phyloP scores from a whole-genome alignment of 2,888 invertebrate genomes.

The Eulithis prunata region DNA sequence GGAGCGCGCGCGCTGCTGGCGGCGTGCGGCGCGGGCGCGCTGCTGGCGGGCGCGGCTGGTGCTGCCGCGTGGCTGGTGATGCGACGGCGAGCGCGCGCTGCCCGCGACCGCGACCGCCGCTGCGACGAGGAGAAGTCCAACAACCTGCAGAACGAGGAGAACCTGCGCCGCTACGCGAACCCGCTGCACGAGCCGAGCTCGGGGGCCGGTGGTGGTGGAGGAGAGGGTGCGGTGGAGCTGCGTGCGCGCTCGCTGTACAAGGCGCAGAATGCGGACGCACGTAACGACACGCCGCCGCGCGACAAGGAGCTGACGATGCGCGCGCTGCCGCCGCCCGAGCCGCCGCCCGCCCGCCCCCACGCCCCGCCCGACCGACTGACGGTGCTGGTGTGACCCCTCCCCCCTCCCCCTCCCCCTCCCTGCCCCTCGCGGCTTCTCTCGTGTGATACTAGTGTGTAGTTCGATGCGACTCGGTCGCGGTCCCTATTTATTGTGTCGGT shows the following conservation, averaged over 20 bases:
- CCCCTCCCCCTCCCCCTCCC: background rate
- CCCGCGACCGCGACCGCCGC: constrained; percentile 85
- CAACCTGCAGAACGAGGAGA: constrained; percentile 96
- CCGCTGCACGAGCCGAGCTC: constrained; percentile 85
- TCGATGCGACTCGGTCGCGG: constrained; percentile 34
- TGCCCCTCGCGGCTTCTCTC: constrained; percentile 14
- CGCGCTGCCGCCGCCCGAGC: constrained; percentile 79
- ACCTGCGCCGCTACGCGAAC: constrained; percentile 92
- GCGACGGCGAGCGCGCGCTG: constrained; percentile 65
- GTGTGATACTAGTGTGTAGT: constrained; percentile 59
- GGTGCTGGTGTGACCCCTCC: constrained; percentile 71
- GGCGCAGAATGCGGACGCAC: constrained; percentile 92
- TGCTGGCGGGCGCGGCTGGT: constrained; percentile 43
- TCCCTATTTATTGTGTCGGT: constrained; percentile 67
- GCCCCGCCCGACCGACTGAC: constrained; percentile 74
- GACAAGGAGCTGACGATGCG: constrained; percentile 92
- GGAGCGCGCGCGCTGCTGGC: constrained; percentile 48
- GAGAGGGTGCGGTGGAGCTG: constrained; percentile 74
- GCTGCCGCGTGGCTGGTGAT: constrained; percentile 52
- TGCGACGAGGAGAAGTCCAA: constrained; percentile 95
- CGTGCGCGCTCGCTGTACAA: constrained; percentile 90
- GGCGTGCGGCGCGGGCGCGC: constrained; percentile 50
- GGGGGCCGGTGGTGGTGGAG: constrained; percentile 76
- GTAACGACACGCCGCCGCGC: constrained; percentile 91
- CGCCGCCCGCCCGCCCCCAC: constrained; percentile 56